Base-by-base conservation (phyloP, 2,888 invertebrate species). In the Nomada ruficornis region DNA sequence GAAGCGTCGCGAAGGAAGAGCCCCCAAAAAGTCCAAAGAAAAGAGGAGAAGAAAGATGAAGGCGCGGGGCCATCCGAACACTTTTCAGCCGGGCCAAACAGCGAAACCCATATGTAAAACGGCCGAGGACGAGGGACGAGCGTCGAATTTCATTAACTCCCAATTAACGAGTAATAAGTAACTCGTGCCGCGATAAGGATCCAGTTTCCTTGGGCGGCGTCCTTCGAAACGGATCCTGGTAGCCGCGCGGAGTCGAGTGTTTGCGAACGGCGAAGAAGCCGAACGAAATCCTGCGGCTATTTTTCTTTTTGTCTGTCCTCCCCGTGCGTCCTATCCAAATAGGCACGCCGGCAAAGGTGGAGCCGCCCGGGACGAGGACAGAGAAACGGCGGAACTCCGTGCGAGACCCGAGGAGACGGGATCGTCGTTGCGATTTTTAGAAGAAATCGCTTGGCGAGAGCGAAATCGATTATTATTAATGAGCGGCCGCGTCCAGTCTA, bases 271-370 rank as follows among this genome's bases (percentile, higher is more conserved):
- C 84, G 86, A 90, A 83, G 67, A 70, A 65, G 54, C 52, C 86
- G 44, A 92, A 91, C 91, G 91, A 92, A 92, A 92, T 92, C 91
- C 89, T 87, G 88, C 86, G 88, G 86, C 90, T 91, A 91, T 91
- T 91, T 89, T 86, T 83, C 23, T 36, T 36, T 36, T 36, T 36
- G 5, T 7, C 36, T 7, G 36, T 36, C 36, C 36, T 36, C 36
- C 36, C 36, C 36, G 36, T 11, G 84, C 86, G 86, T 91, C 92
- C 92, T 92, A 91, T 91, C 88, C 86, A 92, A 92, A 92, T 89
- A 92, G 87, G 87, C 7, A 36, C 57, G 67, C 18, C 64, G 54
- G 60, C 69, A 75, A 69, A 62, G 84, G 76, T 47, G 26, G 80
- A 78, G 81, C 77, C 62, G 60, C 68, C 47, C 13, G 50, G 23